Percentiles rank a stretch among this genome's conserved stretches.
Conservation (phyloP, 2,113 vertebrate genomes). For the Chloebia gouldiae region DNA sequence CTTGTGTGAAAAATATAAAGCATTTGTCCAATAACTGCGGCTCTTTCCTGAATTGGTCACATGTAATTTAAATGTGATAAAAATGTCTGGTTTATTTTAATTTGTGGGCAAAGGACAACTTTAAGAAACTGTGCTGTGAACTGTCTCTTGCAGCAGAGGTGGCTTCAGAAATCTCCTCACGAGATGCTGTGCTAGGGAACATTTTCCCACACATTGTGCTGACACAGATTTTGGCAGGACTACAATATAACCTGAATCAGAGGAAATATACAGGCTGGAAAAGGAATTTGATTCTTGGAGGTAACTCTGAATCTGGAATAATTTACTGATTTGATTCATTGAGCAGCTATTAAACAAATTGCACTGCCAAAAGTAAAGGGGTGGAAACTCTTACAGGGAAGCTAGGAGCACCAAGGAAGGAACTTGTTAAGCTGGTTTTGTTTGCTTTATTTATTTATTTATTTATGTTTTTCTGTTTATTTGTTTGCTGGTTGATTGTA, state of each 20-base stretch:
- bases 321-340: background rate
- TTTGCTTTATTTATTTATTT: no score
- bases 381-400: background rate
- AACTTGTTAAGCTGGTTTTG: background rate
- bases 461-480: background rate
- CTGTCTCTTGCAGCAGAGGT: background rate
- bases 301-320: background rate
- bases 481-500: background rate
- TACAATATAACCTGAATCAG: background rate
- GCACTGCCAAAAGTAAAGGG: background rate
- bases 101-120: background rate
- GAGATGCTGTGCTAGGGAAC: no score
- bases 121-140: background rate
- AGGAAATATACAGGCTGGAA: background rate
- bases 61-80: background rate
- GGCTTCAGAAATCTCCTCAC: background rate
- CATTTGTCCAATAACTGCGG: background rate
- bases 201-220: fast-evolving
- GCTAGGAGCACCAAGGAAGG: background rate
- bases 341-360: background rate
- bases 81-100: background rate
- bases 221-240: background rate
- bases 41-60: background rate
- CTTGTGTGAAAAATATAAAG: background rate
- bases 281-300: background rate